Evolutionary conservation across 2,888 invertebrate genomes (phyloP), one percentile per base, ranked within the genome.

Genomic region (Sinhomidia bicolor): DNA sequence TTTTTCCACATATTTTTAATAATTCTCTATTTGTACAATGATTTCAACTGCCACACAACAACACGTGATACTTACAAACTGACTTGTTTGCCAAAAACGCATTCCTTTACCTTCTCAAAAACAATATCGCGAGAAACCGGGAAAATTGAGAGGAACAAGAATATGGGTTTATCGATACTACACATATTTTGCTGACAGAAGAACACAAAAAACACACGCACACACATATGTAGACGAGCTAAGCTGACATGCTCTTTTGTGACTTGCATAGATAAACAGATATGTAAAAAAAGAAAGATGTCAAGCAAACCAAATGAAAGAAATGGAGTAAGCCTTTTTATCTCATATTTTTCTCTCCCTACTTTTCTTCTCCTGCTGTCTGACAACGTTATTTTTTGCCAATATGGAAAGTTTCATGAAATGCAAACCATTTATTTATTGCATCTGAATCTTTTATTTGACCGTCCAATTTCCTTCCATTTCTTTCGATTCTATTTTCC

Each of bases 181-280:
- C 36, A 17, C 14, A 26, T 36, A 20, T 60, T 79, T 41, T 79
- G 41, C 60, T 79, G 36, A 80, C 80, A 80, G 20, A 3, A 6
- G 23, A 20, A 41, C 17, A 29, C 6, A 32, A 74, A 47, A n/a
- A n/a, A n/a, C 47, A 47, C 36, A 74, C 74, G 47, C 44, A 47
- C 14, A 23, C 71, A 74, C 51, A 74, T 23, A 74, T 32, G 29
- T 3, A 65, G 7, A 17, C 47, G 14, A 17, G 20, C 32, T 78
- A 80, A 62, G 80, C 44, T 62, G 80, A 62, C 80, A 68, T 32
- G 47, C 32, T n/a, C 17, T 17, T 36, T n/a, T 83, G 83, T 83
- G 83, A 71, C 83, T 57, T 68, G 83, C 51, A 83, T 83, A 36
- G 23, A 12, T 14, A 79, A 83, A 71, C 23, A 71, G 29, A 23